Evolutionary conservation across 2,797 vertebrate species (phyloP).

Genomic region (Calcarius lapponicus): DNA sequence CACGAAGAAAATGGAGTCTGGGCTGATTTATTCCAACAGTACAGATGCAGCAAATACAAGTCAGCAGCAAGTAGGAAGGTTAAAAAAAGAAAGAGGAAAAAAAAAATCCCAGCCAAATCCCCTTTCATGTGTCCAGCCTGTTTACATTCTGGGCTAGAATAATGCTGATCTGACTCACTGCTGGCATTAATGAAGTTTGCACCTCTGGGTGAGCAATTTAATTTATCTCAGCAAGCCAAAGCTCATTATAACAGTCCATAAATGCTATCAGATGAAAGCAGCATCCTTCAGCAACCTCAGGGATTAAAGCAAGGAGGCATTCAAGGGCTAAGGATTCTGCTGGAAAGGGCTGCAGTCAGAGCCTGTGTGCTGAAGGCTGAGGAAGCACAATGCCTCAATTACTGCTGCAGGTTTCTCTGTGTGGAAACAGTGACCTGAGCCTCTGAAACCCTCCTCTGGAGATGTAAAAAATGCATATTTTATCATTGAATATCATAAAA

Average conservation of each 20-base stretch:
- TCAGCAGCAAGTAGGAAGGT: slow-evolving; percentile 35
- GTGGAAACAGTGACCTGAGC: not conserved
- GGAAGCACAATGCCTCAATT: not conserved
- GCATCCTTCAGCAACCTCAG: slow-evolving; percentile 28
- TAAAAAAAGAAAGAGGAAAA: slow-evolving; percentile 15
- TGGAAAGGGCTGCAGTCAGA: not conserved
- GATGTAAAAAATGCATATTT: too few relatives aligned
- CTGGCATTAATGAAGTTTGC: slow-evolving; percentile 57
- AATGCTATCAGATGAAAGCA: slow-evolving; percentile 58
- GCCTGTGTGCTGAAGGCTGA: not conserved
- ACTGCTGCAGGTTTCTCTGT: not conserved
- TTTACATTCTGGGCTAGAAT: slow-evolving; percentile 24
- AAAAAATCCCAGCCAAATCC: not conserved
- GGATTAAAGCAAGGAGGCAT: slow-evolving; percentile 47
- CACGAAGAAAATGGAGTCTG: not conserved
- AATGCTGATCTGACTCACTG: not conserved
- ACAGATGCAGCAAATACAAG: not conserved
- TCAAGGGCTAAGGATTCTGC: not conserved
- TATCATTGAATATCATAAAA: too few relatives aligned
- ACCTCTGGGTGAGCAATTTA: slow-evolving; percentile 52
- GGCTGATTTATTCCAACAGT: not conserved
- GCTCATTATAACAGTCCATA: slow-evolving; percentile 40
- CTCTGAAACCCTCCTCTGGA: not conserved
- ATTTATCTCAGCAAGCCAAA: slow-evolving; percentile 56
- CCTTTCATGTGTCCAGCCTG: slow-evolving; percentile 45